Evolutionary conservation across 2,888 invertebrate genomes (phyloP).

Genomic region (Andrena flavipes): DNA sequence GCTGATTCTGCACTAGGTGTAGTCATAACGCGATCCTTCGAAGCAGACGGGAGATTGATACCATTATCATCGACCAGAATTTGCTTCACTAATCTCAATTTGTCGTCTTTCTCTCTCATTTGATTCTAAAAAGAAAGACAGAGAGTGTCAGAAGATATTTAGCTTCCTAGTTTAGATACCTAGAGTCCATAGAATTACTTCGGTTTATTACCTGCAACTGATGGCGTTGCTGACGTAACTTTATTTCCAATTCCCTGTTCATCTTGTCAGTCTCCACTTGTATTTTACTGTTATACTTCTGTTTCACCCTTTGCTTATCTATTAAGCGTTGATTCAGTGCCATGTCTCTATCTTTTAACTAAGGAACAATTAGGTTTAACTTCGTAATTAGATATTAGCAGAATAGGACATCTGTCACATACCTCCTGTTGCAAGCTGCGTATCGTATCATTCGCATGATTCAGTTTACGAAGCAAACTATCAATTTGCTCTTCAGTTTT

Average conservation of each 20-base stretch:
- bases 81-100: slow-evolving; percentile 87
- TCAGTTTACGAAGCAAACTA: slow-evolving; percentile 87
- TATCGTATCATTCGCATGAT: slow-evolving; percentile 88
- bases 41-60: slow-evolving; percentile 59
- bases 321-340: slow-evolving; percentile 85
- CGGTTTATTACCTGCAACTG: slow-evolving; percentile 85
- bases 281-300: slow-evolving; percentile 85
- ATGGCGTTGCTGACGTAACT: slow-evolving; percentile 87
- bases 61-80: slow-evolving; percentile 86
- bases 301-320: slow-evolving; percentile 86
- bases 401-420: slow-evolving; percentile 19
- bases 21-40: slow-evolving; percentile 33
- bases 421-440: slow-evolving; percentile 87
- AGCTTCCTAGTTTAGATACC: background rate
- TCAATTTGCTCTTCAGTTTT: slow-evolving; percentile 88
- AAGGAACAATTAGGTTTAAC: slow-evolving; percentile 21
- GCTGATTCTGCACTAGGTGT: slow-evolving; percentile 30
- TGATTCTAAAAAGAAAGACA: slow-evolving; percentile 80
- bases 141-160: background rate
- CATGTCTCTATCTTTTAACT: slow-evolving; percentile 85
- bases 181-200: background rate
- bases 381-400: background rate
- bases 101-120: slow-evolving; percentile 88
- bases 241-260: slow-evolving; percentile 89
- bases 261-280: slow-evolving; percentile 91